Evolutionary conservation across 2,113 vertebrate species (phyloP).

Genomic region (Cebus imitator): DNA sequence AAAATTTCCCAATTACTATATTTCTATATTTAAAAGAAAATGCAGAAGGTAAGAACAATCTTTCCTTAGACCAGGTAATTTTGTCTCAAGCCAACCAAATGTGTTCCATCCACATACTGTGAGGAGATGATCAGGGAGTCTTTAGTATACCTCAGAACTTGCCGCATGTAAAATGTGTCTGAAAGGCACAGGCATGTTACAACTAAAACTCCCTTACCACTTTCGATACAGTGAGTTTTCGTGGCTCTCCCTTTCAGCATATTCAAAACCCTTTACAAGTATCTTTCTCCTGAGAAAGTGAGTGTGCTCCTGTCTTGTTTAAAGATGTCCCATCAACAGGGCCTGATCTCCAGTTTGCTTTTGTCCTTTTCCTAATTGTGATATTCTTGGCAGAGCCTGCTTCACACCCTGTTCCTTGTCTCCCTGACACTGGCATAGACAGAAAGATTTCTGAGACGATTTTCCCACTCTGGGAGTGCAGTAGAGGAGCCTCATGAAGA

Average conservation of each 20-base stretch:
- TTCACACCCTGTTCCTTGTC: background rate
- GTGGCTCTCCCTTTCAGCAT: background rate
- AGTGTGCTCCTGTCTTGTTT: background rate
- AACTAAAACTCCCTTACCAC: too few relatives aligned
- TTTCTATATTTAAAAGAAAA: background rate
- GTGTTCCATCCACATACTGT: background rate
- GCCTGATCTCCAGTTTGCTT: background rate
- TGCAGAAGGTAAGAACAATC: background rate
- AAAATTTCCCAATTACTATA: background rate
- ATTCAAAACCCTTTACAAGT: too few relatives aligned
- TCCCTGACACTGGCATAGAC: background rate
- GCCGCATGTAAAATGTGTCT: background rate
- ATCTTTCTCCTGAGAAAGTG: background rate
- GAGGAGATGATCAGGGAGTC: background rate
- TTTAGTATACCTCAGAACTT: background rate
- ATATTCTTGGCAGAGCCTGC: background rate
- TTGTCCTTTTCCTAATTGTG: background rate
- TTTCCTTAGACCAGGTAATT: background rate
- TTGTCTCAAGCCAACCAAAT: background rate
- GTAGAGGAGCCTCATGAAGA: background rate
- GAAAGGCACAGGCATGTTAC: background rate
- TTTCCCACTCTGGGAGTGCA: background rate
- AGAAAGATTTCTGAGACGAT: background rate
- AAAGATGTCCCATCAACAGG: background rate
- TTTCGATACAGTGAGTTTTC: too few relatives aligned